These are phyloP conservation scores for Poeciliopsis turneri DNA, from an alignment of 2,797 vertebrate genomes.

Conservation along the genomic window DNA sequence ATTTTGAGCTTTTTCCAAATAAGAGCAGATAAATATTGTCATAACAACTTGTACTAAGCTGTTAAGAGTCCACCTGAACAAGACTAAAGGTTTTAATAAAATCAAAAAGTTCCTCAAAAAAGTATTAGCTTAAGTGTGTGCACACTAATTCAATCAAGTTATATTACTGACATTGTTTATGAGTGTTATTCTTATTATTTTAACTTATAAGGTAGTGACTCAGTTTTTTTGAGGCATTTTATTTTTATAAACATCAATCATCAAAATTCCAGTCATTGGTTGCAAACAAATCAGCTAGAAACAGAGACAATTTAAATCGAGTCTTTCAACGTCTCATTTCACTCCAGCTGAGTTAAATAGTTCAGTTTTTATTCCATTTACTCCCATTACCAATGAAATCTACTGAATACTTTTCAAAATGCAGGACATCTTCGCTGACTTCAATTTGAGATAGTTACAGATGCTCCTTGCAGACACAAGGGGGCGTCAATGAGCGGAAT, in stretches of 20 bases:
- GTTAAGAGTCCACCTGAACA: background rate
- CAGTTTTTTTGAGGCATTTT: background rate
- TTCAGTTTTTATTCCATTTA: background rate
- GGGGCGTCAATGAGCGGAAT: conserved; percentile 39
- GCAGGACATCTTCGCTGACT: background rate
- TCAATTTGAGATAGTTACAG: conserved; percentile 14
- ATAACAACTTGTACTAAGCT: background rate
- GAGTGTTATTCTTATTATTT: background rate
- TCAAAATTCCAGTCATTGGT: background rate
- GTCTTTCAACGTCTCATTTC: background rate
- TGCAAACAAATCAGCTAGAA: background rate
- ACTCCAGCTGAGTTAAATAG: background rate
- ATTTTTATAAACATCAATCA: background rate
- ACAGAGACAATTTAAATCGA: background rate
- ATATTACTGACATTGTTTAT: background rate
- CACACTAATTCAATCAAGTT: background rate
- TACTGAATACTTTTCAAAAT: background rate
- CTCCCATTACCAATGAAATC: background rate
- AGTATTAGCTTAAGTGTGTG: background rate
- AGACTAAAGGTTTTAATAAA: background rate
- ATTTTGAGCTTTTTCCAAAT: background rate
- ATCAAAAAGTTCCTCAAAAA: background rate
- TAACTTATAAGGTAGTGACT: background rate
- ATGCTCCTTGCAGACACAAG: conserved; percentile 21
- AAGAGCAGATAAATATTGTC: background rate